Evolutionary conservation across 2,888 invertebrate species (phyloP), one percentile per base, ranked within the genome.

Genomic region (Helleia helle): DNA sequence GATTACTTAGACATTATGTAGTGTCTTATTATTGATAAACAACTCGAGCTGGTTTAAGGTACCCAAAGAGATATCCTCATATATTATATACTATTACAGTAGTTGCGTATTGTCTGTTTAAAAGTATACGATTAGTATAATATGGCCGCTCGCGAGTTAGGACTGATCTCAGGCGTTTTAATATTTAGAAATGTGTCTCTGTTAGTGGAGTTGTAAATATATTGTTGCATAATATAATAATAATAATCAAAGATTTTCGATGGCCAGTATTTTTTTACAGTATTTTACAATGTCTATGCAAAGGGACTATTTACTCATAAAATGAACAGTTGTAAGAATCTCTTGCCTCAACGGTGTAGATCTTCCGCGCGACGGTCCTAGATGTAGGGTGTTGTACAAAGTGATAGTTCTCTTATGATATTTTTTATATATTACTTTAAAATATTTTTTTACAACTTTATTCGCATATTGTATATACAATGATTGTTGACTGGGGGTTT

Each of bases 341-440:
- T 44, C 47, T 48, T 45, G 51, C 51, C 45, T 59, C 59, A 44
- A 64, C 64, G 52, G 55, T 58, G 52, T 52, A 59, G 71, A 65
- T 79, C 75, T 76, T 79, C 72, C 73, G 58, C 59, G 63, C 60
- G 62, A 52, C 71, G 74, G 71, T 65, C 59, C 58, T 72, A 68
- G 68, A 54, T 69, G 71, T 81, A 80, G 81, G 65, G 62, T 52
- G 65, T 64, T 81, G 83, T 84, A 83, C 79, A 83, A 83, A 81
- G 83, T 84, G 83, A 84, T 84, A 84, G 79, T 79, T 77, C 70
- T 83, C 81, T 80, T 81, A 81, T 80, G 80, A 80, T 75, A 75
- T 84, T 84, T n/a, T 84, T 84, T 84, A 77, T 84, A 83, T 66
- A 76, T 84, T 80, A 70, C 68, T 81, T 80, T 79, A 75, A 79